A percentile compares a stretch with the other conserved stretches of the same genome.
phyloP scores from a whole-genome alignment of 2,113 vertebrate genomes.

The Himantopus leucocephalus region DNA sequence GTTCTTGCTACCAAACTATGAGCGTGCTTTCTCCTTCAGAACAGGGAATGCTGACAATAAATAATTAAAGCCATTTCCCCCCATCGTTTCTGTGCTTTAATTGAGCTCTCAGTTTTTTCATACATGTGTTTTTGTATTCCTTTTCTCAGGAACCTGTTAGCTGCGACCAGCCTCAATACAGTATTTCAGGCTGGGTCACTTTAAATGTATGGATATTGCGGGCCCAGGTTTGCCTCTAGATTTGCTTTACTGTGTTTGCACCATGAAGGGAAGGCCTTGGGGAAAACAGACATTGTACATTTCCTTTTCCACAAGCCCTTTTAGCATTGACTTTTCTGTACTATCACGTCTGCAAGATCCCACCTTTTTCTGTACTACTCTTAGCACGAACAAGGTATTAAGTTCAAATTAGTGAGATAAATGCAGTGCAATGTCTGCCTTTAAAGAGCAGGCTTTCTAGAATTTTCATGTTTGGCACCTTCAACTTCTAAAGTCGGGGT shows the following conservation, averaged over 20 bases:
- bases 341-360: not conserved
- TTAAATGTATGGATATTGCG: not conserved
- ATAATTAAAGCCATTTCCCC: not conserved
- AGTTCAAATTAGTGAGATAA: not conserved
- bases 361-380: not conserved
- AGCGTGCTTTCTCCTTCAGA: not conserved
- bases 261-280: not conserved
- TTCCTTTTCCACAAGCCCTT: not conserved
- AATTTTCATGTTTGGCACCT: not conserved
- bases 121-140: not conserved
- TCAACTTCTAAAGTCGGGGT: not conserved
- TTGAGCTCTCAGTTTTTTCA: not conserved
- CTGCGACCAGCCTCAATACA: not conserved
- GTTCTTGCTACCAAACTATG: not conserved
- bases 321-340: not conserved
- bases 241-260: not conserved
- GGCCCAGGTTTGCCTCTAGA: not conserved
- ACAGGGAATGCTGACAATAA: not conserved
- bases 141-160: not conserved
- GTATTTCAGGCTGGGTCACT: not conserved
- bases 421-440: not conserved
- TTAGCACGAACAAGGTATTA: not conserved
- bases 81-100: not conserved
- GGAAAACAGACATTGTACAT: not conserved
- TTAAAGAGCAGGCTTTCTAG: not conserved